Evolutionary conservation across 1,140 invertebrate species (phyloP).

Genomic region (Carposina sasakii): DNA sequence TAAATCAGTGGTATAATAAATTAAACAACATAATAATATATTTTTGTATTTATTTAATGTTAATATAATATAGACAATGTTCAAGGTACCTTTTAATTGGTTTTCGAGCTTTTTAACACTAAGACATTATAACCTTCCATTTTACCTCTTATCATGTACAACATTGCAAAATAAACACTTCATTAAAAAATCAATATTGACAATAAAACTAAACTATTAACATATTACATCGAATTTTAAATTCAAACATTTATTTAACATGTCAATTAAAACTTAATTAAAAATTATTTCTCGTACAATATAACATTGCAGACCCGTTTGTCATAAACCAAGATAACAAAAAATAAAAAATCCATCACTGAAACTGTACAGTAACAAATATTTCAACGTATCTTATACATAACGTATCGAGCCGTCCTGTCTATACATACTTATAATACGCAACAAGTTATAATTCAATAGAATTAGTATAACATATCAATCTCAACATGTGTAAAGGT

Average conservation of each 20-base stretch:
- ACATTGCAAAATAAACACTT: slow-evolving; percentile 67
- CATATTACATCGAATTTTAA: slow-evolving; percentile 62
- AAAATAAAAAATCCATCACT: slow-evolving; percentile 56
- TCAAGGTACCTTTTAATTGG: slow-evolving; percentile 72
- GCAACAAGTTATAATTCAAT: slow-evolving; percentile 72
- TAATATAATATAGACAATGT: slow-evolving; percentile 74
- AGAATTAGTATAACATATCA: slow-evolving; percentile 72
- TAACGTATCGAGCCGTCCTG: slow-evolving; percentile 30
- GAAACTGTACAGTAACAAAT: slow-evolving; percentile 55
- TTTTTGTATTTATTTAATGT: slow-evolving; percentile 70
- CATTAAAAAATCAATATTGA: slow-evolving; percentile 50
- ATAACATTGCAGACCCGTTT: slow-evolving; percentile 67
- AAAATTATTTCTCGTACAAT: slow-evolving; percentile 46
- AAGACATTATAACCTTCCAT: slow-evolving; percentile 63
- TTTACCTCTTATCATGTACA: slow-evolving; percentile 59
- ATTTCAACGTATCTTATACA: slow-evolving; percentile 39
- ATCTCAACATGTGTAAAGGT: slow-evolving; percentile 72
- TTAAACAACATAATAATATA: slow-evolving; percentile 38
- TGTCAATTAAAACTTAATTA: slow-evolving; percentile 57
- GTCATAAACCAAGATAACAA: slow-evolving; percentile 64
- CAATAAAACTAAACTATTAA: slow-evolving; percentile 59
- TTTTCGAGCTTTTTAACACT: slow-evolving; percentile 68
- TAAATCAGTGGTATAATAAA: too few relatives aligned
- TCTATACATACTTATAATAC: slow-evolving; percentile 61
- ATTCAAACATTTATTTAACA: slow-evolving; percentile 56